Percentiles rank a stretch among this genome's conserved stretches.
Evolutionary conservation across 2,113 vertebrate genomes (phyloP).

Genomic region (Microtus oregoni): DNA sequence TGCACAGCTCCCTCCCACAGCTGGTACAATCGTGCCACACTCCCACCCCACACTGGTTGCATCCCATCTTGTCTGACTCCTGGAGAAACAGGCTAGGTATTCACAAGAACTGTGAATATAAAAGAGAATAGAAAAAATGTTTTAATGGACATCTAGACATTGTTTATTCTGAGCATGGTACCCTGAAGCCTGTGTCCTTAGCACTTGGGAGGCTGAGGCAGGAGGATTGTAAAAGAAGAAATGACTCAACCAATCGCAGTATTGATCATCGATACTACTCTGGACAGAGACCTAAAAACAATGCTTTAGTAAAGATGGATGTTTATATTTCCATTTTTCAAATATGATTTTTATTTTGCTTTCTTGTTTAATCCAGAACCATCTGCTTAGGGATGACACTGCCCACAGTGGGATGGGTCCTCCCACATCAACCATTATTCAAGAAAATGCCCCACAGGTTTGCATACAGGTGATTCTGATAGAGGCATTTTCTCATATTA

Average conservation of each 20-base stretch:
- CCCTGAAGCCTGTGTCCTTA: background rate
- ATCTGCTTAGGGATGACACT: background rate
- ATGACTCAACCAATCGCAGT: background rate
- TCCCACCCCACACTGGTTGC: background rate
- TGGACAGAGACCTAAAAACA: background rate
- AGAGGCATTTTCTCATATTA: background rate
- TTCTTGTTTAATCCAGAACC: background rate
- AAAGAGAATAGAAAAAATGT: background rate
- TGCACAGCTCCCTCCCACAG: background rate
- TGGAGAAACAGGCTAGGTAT: background rate
- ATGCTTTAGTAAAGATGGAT: background rate
- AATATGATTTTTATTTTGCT: background rate
- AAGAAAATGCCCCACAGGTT: background rate
- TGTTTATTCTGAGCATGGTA: background rate
- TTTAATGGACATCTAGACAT: background rate
- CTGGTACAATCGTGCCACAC: background rate
- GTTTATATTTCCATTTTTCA: background rate
- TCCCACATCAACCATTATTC: background rate
- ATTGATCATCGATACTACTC: background rate
- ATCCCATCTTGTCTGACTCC: background rate
- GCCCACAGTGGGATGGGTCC: background rate
- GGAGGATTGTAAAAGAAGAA: background rate
- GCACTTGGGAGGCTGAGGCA: background rate
- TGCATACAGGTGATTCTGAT: background rate
- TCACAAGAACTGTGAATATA: constrained; percentile 1